Percentiles rank a stretch among this genome's conserved stretches.
phyloP scores from a whole-genome alignment of 2,113 vertebrate genomes.

The Raja brachyura region DNA sequence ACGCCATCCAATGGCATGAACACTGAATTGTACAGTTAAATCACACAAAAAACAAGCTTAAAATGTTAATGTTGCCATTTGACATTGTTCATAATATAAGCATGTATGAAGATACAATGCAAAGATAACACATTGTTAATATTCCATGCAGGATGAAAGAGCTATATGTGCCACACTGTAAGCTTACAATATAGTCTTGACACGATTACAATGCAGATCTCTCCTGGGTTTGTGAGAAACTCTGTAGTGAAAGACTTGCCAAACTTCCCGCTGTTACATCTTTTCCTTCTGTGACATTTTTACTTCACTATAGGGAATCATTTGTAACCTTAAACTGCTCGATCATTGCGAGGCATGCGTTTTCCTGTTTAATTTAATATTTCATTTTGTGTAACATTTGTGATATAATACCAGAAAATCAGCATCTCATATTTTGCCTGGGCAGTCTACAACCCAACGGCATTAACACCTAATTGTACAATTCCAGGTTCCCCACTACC shows the following conservation, averaged over 20 bases:
- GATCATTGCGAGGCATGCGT: background rate
- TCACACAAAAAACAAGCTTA: background rate
- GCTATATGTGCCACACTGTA: background rate
- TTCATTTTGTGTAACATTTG: background rate
- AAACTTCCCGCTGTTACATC: background rate
- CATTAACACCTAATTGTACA: no score
- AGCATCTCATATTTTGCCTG: no score
- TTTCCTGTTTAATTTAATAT: slow-evolving; percentile 26
- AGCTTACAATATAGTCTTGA: background rate
- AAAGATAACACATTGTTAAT: background rate
- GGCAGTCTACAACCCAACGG: no score
- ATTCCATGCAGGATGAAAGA: background rate
- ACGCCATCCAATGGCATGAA: no score
- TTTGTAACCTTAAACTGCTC: background rate
- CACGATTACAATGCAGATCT: background rate
- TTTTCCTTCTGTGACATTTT: background rate
- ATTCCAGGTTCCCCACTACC: no score
- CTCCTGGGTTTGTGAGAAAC: slow-evolving; percentile 19
- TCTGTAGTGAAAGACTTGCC: background rate
- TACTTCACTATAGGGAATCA: slow-evolving; percentile 7
- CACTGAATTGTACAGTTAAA: no score
- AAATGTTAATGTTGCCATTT: slow-evolving; percentile 22
- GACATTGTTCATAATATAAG: slow-evolving; percentile 5
- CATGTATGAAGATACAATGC: slow-evolving; percentile 16
- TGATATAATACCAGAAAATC: background rate